Percentiles rank a stretch among this genome's conserved stretches.
Evolutionary conservation across 2,888 invertebrate species (phyloP).

Genomic region (Itoplectis maculator): DNA sequence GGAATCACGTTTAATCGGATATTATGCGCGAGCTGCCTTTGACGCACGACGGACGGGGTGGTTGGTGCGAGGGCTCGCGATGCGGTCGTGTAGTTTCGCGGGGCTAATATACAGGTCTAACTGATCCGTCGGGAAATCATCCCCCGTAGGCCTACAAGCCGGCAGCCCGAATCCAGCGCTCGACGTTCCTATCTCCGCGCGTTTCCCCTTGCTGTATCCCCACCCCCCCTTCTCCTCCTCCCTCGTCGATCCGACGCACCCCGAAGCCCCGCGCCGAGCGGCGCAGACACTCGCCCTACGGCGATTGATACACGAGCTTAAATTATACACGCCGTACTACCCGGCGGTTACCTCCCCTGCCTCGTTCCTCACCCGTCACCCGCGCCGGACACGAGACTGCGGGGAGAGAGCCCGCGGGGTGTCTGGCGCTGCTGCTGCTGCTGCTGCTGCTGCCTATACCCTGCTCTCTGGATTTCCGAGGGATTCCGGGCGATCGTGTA

Average conservation of each 20-base stretch:
- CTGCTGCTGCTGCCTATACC: too few relatives aligned
- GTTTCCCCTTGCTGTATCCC: too few relatives aligned
- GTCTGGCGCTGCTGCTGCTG: too few relatives aligned
- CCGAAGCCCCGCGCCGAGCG: slow-evolving; percentile 43
- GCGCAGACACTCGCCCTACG: slow-evolving; percentile 73
- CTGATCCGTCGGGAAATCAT: slow-evolving; percentile 80
- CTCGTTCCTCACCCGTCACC: slow-evolving; percentile 63
- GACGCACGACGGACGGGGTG: slow-evolving; percentile 19
- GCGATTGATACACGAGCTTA: slow-evolving; percentile 82
- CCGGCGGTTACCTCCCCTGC: slow-evolving; percentile 52
- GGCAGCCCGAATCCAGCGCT: slow-evolving; percentile 33
- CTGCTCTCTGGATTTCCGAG: slow-evolving; percentile 74
- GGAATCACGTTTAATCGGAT: slow-evolving; percentile 36
- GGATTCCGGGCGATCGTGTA: slow-evolving; percentile 72
- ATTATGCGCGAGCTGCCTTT: slow-evolving; percentile 51
- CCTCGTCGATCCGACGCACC: slow-evolving; percentile 52
- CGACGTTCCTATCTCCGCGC: slow-evolving; percentile 52
- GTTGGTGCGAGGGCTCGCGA: slow-evolving; percentile 21
- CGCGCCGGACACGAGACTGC: slow-evolving; percentile 53
- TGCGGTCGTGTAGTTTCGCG: slow-evolving; percentile 52
- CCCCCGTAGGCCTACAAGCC: slow-evolving; percentile 78
- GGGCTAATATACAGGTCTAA: slow-evolving; percentile 65
- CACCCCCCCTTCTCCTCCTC: too few relatives aligned
- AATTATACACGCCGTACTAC: slow-evolving; percentile 78
- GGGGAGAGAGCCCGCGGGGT: slow-evolving; percentile 62